phyloP scores from a whole-genome alignment of 2,888 invertebrate genomes.

The Cataglyphis livida region DNA sequence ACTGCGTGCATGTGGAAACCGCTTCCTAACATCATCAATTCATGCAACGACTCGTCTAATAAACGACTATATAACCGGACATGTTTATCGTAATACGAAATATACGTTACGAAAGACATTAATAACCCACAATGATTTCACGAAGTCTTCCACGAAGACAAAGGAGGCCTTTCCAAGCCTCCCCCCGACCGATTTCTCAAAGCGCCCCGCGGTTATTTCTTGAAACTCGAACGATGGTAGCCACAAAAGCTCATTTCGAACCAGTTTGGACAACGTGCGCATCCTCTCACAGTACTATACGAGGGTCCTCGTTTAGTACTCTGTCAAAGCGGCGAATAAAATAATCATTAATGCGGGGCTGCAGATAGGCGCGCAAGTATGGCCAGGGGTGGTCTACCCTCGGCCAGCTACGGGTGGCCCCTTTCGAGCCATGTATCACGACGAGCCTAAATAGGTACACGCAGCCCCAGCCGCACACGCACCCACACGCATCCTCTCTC shows the following conservation, averaged over 20 bases:
- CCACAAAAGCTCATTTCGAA: constrained; percentile 25
- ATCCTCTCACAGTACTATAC: not conserved
- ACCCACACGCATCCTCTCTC: constrained; percentile 51
- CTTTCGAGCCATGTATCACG: constrained; percentile 65
- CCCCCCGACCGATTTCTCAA: constrained; percentile 28
- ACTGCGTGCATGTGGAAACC: not conserved
- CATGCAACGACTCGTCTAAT: not conserved
- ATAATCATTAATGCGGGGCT: constrained; percentile 72
- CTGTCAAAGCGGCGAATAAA: constrained; percentile 65
- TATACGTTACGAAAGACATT: constrained; percentile 42
- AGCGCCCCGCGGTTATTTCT: constrained; percentile 45
- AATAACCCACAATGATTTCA: constrained; percentile 21
- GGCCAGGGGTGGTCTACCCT: constrained; percentile 76
- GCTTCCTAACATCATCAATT: not conserved
- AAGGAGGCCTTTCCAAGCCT: not conserved
- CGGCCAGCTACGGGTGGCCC: constrained; percentile 74
- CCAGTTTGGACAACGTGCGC: constrained; percentile 36
- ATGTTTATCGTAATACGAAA: constrained; percentile 33
- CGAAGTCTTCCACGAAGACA: constrained; percentile 27
- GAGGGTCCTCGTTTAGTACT: constrained; percentile 26
- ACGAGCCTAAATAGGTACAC: constrained; percentile 68
- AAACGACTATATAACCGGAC: constrained; percentile 30
- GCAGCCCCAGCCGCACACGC: constrained; percentile 49
- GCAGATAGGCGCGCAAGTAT: constrained; percentile 47
- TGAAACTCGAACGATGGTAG: constrained; percentile 23